Evolutionary conservation across 1,140 invertebrate genomes (phyloP).

Genomic region (Panagrolaimus sp.): DNA sequence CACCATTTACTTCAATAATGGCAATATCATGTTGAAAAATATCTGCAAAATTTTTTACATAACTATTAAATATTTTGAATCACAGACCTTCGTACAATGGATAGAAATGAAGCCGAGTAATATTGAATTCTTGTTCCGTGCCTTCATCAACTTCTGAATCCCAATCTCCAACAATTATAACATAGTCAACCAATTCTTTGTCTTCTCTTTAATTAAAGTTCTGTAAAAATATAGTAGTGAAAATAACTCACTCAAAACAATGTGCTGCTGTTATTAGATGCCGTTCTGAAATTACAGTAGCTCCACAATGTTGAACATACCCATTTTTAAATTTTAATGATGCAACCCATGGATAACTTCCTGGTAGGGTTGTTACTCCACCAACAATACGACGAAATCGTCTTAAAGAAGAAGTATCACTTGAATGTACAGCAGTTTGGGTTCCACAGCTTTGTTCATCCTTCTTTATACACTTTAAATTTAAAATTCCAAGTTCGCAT

Average conservation of each 20-base stretch:
- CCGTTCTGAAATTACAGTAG: conserved; percentile 3
- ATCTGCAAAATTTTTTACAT: conserved; percentile 15
- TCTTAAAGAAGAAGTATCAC: background rate
- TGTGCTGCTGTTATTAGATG: conserved; percentile 27
- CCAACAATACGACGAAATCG: conserved; percentile 21
- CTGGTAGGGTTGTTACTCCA: conserved; percentile 17
- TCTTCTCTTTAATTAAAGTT: background rate
- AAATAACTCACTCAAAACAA: conserved; percentile 23
- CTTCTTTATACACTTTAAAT: background rate
- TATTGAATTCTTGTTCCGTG: conserved; percentile 21
- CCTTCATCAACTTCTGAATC: conserved; percentile 21
- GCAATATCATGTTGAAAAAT: conserved; percentile 31
- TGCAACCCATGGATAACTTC: conserved; percentile 24
- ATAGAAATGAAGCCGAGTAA: conserved; percentile 27
- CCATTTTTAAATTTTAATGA: conserved; percentile 14
- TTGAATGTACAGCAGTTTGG: background rate
- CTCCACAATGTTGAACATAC: conserved; percentile 28
- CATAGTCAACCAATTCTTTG: background rate
- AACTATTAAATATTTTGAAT: background rate
- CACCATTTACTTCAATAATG: conserved; percentile 15
- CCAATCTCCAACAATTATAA: conserved; percentile 27
- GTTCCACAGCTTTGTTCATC: background rate
- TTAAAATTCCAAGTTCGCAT: background rate
- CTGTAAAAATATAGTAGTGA: background rate
- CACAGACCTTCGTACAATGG: conserved; percentile 21